Conservation (phyloP, 2,888 invertebrate genomes). For the Eristalinus sepulchralis region DNA sequence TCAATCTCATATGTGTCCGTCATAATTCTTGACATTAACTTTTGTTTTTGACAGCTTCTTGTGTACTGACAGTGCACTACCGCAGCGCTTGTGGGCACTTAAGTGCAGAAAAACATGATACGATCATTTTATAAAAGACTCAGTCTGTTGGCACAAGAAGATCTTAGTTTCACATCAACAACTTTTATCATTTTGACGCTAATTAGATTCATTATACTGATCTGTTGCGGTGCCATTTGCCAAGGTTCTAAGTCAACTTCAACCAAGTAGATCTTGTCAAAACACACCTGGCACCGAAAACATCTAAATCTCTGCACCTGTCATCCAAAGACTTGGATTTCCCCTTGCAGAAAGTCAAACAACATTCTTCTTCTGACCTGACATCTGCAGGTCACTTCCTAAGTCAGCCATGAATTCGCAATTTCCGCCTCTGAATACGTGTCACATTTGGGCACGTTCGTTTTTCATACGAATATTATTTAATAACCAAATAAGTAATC, state of each 20-base stretch:
- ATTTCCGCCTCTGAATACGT: not conserved
- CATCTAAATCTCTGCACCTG: not conserved
- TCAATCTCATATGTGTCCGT: no score
- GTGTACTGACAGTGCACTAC: no score
- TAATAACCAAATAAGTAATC: not conserved
- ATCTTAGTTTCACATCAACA: not conserved
- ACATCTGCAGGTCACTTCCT: not conserved
- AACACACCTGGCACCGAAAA: not conserved
- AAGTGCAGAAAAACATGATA: not conserved
- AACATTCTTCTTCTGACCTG: not conserved
- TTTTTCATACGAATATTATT: not conserved
- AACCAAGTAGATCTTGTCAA: not conserved
- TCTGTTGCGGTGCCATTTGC: not conserved
- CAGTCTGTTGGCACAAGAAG: not conserved
- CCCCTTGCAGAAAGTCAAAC: not conserved
- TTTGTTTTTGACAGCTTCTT: no score
- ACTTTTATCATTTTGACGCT: not conserved
- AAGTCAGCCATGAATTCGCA: not conserved
- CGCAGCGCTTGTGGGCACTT: not conserved
- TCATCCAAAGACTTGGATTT: not conserved
- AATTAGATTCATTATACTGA: not conserved
- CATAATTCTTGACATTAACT: no score
- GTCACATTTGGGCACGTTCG: not conserved
- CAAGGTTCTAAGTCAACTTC: not conserved
- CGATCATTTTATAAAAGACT: not conserved